Base-by-base conservation (phyloP, 2,888 invertebrate species). In the Spisula subtruncata region DNA sequence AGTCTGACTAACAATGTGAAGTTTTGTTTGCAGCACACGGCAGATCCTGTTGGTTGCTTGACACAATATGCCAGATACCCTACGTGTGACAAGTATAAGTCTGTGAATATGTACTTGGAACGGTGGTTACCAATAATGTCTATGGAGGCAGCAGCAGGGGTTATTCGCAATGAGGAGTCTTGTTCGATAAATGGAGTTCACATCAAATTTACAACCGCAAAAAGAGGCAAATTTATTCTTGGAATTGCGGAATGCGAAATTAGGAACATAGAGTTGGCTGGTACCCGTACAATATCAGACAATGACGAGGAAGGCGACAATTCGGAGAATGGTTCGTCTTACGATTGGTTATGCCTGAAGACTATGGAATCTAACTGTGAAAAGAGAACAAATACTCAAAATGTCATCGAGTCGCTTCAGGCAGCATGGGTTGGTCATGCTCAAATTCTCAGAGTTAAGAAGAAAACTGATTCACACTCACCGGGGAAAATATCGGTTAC, bases 91-190 rank as follows among this genome's bases (percentile, higher is more conserved):
- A 41, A 35, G 20, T 93, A 93, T 79, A 32, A 81, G 0, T 81
- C 56, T 41, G 79, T 89, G 1, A 75, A 81, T 14, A 79, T 90
- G 8, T 94, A 94, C 83, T 35, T 93, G 1, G 89, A 89, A 16
- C 89, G 88, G 25, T 94, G 95, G 95, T 48, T 93, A 51, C 94
- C 94, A 0, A 66, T 95, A 16, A 87, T 94, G 12, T 89, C 92
- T 51, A 95, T 95, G 95, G 94, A 95, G 84, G 91, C 94, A 25
- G 95, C 94, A 10, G 83, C 88, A 14, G 87, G 89, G 20, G 87
- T 93, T n/a, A 92, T 92, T 12, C 80, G 54, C 0, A 92, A 90
- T 83, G 93, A 92, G 80, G 91, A 92, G 85, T 90, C 91, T 4
- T 90, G 86, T n/a, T 90, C 88, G 35, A 93, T 94, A 0, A 93